phyloP scores from a whole-genome alignment of 2,797 vertebrate species.

The Fundulus diaphanus region DNA sequence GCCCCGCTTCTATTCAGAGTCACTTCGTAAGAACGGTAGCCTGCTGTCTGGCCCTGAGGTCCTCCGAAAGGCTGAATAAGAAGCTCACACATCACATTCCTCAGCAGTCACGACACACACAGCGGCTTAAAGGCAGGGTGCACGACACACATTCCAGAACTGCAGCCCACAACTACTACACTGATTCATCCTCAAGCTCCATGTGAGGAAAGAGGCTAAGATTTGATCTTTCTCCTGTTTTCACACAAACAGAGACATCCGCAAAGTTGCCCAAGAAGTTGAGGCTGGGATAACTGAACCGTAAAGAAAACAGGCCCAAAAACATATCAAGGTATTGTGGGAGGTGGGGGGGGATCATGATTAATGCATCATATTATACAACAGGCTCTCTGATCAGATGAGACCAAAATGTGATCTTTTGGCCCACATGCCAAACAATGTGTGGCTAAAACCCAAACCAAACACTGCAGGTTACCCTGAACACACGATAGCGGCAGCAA shows the following conservation, averaged over 20 bases:
- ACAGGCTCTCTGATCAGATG: background rate
- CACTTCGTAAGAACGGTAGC: constrained; percentile 45
- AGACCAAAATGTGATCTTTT: background rate
- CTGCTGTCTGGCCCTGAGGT: constrained; percentile 39
- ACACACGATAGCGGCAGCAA: background rate
- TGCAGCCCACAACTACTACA: constrained; percentile 34
- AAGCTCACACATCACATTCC: constrained; percentile 73
- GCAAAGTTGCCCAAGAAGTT: constrained; percentile 20
- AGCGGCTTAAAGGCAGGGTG: constrained; percentile 29
- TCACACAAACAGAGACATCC: constrained; percentile 12
- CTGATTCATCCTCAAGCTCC: constrained; percentile 36
- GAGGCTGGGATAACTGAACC: background rate
- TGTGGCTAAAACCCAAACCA: background rate
- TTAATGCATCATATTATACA: background rate
- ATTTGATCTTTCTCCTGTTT: constrained; percentile 30
- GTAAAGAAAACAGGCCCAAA: background rate
- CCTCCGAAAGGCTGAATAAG: constrained; percentile 47
- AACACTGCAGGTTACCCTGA: background rate
- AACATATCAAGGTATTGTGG: background rate
- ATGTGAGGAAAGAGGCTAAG: background rate
- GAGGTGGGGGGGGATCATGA: background rate
- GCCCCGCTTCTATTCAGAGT: constrained; percentile 23
- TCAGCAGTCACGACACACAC: constrained; percentile 75
- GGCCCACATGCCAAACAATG: background rate
- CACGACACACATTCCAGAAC: constrained; percentile 37